Conservation (phyloP, 2,888 invertebrate genomes). For the Apamea crenata region DNA sequence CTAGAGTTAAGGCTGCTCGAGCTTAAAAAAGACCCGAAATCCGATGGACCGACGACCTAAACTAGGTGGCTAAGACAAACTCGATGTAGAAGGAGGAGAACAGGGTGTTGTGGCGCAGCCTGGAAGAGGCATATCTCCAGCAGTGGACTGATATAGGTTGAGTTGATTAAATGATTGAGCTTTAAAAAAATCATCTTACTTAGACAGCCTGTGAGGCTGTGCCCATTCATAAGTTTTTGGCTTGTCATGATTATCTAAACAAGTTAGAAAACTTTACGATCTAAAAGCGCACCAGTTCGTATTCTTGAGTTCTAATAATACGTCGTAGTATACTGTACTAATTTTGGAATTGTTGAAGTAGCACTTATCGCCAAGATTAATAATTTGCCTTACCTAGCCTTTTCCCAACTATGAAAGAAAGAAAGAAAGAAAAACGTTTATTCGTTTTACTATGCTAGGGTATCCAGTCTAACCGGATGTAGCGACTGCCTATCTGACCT, state of each 20-base stretch:
- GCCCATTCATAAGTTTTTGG: not conserved
- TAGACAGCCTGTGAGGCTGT: not conserved
- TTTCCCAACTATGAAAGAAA: too few relatives aligned
- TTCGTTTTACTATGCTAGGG: too few relatives aligned
- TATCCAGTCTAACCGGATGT: not conserved
- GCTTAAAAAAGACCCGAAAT: not conserved
- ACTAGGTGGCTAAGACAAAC: too few relatives aligned
- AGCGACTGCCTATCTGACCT: not conserved
- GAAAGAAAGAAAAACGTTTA: too few relatives aligned
- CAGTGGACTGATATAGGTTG: too few relatives aligned
- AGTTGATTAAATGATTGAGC: too few relatives aligned
- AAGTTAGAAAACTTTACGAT: conserved; percentile 1
- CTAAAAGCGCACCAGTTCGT: not conserved
- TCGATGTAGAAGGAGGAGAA: too few relatives aligned
- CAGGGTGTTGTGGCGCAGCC: too few relatives aligned
- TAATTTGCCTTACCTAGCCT: not conserved
- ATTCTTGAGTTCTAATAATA: conserved; percentile 3
- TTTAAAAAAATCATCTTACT: not conserved
- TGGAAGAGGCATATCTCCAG: too few relatives aligned
- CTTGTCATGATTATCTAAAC: too few relatives aligned
- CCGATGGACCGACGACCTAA: too few relatives aligned
- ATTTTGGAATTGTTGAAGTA: conserved; percentile 14
- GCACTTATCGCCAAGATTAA: conserved; percentile 1
- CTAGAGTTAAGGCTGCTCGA: too few relatives aligned
- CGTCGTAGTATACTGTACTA: not conserved